Conservation (phyloP, 2,888 invertebrate species). For the Pandemis corylana region DNA sequence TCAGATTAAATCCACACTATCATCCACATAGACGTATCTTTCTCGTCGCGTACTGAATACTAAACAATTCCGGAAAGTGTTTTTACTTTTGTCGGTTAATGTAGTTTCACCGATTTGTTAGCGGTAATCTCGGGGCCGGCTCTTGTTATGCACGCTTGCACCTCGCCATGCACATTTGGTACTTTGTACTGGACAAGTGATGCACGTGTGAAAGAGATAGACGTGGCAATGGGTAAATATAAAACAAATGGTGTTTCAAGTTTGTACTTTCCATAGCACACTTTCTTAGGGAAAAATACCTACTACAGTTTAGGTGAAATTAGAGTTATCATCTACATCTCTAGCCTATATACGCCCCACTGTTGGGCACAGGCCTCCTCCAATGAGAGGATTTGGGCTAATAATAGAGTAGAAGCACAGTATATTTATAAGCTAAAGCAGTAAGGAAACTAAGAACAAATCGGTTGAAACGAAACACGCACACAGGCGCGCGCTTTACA, state of each 20-base stretch:
- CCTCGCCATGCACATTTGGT: conserved; percentile 40
- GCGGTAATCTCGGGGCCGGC: conserved; percentile 37
- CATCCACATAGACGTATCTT: background rate
- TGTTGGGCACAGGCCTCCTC: no score
- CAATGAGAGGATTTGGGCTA: no score
- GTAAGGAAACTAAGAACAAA: no score
- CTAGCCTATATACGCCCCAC: no score
- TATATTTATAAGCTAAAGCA: no score
- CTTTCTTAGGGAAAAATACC: background rate
- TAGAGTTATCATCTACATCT: no score
- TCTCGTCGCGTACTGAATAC: conserved; percentile 12
- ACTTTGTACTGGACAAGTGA: conserved; percentile 30
- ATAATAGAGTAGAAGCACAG: no score
- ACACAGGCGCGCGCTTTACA: no score
- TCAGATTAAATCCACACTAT: background rate
- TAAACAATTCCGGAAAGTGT: conserved; percentile 24
- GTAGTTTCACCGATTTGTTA: conserved; percentile 39
- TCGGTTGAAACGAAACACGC: no score
- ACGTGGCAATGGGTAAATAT: background rate
- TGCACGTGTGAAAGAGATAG: conserved; percentile 2
- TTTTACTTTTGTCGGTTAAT: conserved; percentile 38
- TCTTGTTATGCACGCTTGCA: conserved; percentile 41
- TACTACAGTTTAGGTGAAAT: no score
- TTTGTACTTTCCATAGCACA: background rate
- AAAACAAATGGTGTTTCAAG: background rate